Base-by-base conservation (phyloP, 2,888 invertebrate species). In the Xiphydria camelus region DNA sequence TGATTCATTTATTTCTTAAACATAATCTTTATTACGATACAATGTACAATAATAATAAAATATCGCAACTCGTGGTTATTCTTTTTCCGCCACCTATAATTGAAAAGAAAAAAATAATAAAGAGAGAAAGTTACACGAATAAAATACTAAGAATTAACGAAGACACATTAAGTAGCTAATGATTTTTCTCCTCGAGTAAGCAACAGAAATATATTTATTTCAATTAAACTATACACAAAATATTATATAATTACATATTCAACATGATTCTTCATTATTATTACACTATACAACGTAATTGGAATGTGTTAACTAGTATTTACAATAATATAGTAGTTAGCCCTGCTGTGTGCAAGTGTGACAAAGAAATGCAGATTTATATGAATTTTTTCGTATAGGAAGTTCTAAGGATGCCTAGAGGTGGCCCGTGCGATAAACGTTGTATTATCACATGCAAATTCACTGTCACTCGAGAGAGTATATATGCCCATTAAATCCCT, bases 271-370 rank as follows among this genome's bases (percentile, higher is more conserved):
- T 47, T 49, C 41, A 46, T 55, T 62, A 55, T 59, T 47, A 46
- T 52, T 55, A 60, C 67, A 68, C 71, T 74, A 70, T 74, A 75
- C 73, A 75, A 73, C 68, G 53, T 73, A 74, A 73, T 68, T 75
- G 75, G 75, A 75, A 75, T 75, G 75, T 75, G 71, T 73, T 73
- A 74, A 72, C 74, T 75, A 74, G 64, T 75, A 75, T 74, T 69
- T 74, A 75, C 74, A 75, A 63, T 53, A 60, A 55, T 62, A 69
- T n/a, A n/a, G n/a, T n/a, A n/a, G n/a, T 64, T 72, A 73, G 73
- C 73, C 69, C 70, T 72, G 70, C 73, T 51, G 52, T 66, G 71
- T 73, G 73, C 72, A 74, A 74, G 68, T 69, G 66, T 68, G 64
- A 59, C 61, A 61, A 61, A 64, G n/a, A 70, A 73, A 74, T 73